These are phyloP conservation scores for Odontamblyopus rebecca DNA, from an alignment of 2,797 vertebrate genomes.

Conservation along the genomic window DNA sequence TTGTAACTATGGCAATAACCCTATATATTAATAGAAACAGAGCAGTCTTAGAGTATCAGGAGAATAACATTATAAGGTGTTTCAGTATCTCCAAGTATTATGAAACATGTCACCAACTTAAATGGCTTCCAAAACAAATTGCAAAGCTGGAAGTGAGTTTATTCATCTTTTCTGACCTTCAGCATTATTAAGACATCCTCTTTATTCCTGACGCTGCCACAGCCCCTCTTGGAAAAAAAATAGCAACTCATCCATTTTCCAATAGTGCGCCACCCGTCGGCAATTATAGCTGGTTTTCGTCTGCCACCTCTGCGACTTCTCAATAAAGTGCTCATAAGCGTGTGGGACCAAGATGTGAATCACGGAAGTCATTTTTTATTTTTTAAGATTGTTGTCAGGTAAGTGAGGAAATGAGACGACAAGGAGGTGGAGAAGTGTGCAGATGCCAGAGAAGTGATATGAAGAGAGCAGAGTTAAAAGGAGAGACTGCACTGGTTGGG, in stretches of 20 bases:
- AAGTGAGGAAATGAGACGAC: constrained; percentile 72
- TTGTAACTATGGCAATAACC: constrained; percentile 46
- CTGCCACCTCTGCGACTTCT: constrained; percentile 7
- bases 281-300: constrained; percentile 71
- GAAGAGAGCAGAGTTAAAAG: not conserved
- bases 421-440: constrained; percentile 64
- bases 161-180: constrained; percentile 68
- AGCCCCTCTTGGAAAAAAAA: constrained; percentile 57
- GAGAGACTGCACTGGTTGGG: not conserved
- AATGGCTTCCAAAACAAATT: constrained; percentile 41
- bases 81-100: constrained; percentile 1
- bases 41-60: constrained; percentile 22
- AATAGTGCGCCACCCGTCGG: constrained; percentile 73
- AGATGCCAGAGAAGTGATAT: constrained; percentile 63
- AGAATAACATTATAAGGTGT: constrained; percentile 36
- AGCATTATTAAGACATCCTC: constrained; percentile 67
- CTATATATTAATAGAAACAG: constrained; percentile 1
- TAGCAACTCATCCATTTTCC: constrained; percentile 77
- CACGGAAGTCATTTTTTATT: constrained; percentile 74
- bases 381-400: constrained; percentile 68
- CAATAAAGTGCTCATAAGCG: constrained; percentile 74
- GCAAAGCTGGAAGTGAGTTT: constrained; percentile 51
- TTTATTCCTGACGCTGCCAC: constrained; percentile 64
- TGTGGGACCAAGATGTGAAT: constrained; percentile 72
- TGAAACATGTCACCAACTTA: constrained; percentile 26